phyloP scores from a whole-genome alignment of 2,797 vertebrate species.

The Sphaeramia orbicularis region DNA sequence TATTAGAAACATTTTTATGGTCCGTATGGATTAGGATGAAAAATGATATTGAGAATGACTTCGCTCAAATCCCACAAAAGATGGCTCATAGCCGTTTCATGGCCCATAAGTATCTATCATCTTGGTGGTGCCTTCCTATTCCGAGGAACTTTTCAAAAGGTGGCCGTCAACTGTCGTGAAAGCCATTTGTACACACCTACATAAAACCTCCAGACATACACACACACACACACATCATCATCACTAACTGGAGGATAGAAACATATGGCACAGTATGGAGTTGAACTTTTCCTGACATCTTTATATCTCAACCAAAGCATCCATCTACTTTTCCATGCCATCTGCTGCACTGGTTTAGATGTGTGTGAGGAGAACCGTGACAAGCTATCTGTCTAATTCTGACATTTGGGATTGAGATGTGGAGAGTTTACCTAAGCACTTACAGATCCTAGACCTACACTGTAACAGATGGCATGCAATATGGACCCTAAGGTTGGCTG shows the following conservation, averaged over 20 bases:
- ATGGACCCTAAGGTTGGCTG: conserved; percentile 54
- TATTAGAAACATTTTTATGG: conserved; percentile 57
- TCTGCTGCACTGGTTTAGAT: conserved; percentile 58
- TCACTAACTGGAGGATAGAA: conserved; percentile 40
- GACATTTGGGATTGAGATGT: conserved; percentile 58
- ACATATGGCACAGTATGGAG: conserved; percentile 61
- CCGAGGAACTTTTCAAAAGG: conserved; percentile 48
- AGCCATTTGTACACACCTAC: conserved; percentile 16
- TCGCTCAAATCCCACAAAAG: conserved; percentile 54
- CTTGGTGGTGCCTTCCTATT: conserved; percentile 27
- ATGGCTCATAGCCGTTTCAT: conserved; percentile 45
- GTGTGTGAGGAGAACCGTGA: conserved; percentile 52
- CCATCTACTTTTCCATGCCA: conserved; percentile 62
- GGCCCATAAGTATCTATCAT: conserved; percentile 59
- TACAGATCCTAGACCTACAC: conserved; percentile 33
- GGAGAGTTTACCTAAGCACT: conserved; percentile 63
- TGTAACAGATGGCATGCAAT: conserved; percentile 69
- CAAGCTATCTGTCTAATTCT: conserved; percentile 54
- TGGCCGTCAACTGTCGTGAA: conserved; percentile 23
- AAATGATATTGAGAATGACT: conserved; percentile 55
- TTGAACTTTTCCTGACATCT: conserved; percentile 63
- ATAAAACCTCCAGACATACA: conserved; percentile 26
- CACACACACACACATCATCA: conserved; percentile 3
- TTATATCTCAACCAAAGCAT: conserved; percentile 48
- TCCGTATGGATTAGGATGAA: conserved; percentile 51